These are phyloP conservation scores for Deroplatys truncata DNA, from an alignment of 2,888 invertebrate species.

Conservation along the genomic window DNA sequence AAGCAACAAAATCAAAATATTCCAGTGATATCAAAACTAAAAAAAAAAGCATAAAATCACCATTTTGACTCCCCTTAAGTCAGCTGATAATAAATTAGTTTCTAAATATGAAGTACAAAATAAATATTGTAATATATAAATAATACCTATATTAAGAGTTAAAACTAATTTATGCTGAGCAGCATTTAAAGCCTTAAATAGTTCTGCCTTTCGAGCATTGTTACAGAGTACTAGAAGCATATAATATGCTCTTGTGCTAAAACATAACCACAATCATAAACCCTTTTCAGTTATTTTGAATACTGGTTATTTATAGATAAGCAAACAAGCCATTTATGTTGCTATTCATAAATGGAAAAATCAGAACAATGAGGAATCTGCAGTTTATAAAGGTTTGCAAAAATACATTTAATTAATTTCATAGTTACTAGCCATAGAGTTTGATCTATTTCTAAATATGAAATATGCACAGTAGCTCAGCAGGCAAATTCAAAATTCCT, in stretches of 20 bases:
- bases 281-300: background rate
- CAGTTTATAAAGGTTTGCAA: background rate
- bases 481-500: background rate
- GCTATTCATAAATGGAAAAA: background rate
- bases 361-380: background rate
- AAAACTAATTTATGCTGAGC: background rate
- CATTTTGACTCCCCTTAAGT: too few relatives aligned
- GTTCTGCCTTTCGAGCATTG: background rate
- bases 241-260: background rate
- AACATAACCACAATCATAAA: too few relatives aligned
- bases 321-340: background rate
- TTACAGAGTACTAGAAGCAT: background rate
- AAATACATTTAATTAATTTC: background rate
- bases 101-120: background rate
- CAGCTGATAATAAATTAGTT: background rate
- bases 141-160: background rate
- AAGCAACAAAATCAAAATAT: too few relatives aligned
- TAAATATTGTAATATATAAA: background rate
- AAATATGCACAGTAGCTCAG: background rate
- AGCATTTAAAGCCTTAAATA: background rate
- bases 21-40: background rate
- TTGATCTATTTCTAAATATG: background rate
- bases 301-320: background rate
- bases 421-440: background rate
- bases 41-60: background rate